These are phyloP conservation scores for cat (Felis catus) DNA, from an alignment of 2,113 vertebrate genomes.

Conservation along the genomic window DNA sequence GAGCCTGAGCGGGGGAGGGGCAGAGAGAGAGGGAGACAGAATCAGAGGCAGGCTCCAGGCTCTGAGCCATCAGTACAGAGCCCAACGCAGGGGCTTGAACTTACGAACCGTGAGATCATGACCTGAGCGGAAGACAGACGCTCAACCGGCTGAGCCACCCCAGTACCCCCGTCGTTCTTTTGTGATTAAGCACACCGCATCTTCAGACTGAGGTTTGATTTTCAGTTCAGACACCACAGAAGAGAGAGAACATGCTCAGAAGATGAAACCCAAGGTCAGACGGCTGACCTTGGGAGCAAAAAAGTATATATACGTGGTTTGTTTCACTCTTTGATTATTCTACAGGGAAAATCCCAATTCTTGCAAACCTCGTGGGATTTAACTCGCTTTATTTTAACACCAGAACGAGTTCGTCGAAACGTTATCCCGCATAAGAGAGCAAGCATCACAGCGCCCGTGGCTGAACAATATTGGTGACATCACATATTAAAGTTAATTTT, in stretches of 20 bases:
- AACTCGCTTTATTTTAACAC: neutral
- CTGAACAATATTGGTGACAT: neutral
- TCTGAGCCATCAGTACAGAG: too few species aligned
- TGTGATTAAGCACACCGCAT: too few species aligned
- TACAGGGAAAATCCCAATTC: neutral
- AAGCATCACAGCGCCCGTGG: neutral
- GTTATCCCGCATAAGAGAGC: neutral
- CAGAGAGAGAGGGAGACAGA: too few species aligned
- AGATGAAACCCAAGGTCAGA: neutral
- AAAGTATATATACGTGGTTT: neutral
- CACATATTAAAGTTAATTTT: neutral
- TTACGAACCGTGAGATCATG: too few species aligned
- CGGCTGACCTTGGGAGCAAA: neutral
- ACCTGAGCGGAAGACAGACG: too few species aligned
- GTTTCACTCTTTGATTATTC: neutral
- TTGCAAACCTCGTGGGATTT: neutral
- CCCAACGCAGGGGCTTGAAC: too few species aligned
- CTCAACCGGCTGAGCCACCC: too few species aligned
- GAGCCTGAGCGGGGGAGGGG: too few species aligned
- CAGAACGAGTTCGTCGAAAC: neutral
- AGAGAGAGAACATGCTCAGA: too few species aligned
- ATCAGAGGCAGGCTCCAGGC: too few species aligned
- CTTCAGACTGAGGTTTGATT: neutral
- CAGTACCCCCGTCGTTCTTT: neutral
- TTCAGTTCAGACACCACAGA: neutral